Evolutionary conservation across 1,140 invertebrate species (phyloP).

Genomic region (Aphis gossypii): DNA sequence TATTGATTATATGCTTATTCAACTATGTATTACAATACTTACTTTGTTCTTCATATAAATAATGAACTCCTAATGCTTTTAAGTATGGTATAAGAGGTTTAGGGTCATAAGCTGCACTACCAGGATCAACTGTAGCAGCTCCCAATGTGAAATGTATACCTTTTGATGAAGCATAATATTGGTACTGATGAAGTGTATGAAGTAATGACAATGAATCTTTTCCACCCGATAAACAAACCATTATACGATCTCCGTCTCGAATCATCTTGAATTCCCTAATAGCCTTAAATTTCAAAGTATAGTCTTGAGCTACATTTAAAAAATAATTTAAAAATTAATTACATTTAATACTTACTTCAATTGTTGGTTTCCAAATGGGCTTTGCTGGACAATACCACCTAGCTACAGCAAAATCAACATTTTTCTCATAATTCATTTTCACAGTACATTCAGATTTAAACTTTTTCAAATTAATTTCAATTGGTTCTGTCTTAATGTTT

Average conservation of each 20-base stretch:
- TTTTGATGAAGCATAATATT: slow-evolving; percentile 77
- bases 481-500: slow-evolving; percentile 66
- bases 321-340: too few relatives aligned
- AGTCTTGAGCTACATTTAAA: background rate
- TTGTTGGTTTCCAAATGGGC: slow-evolving; percentile 79
- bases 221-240: slow-evolving; percentile 85
- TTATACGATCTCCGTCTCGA: slow-evolving; percentile 78
- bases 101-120: slow-evolving; percentile 72
- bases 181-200: slow-evolving; percentile 85
- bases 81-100: slow-evolving; percentile 75
- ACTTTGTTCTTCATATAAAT: slow-evolving; percentile 76
- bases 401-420: slow-evolving; percentile 53
- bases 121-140: slow-evolving; percentile 77
- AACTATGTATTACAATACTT: slow-evolving; percentile 31
- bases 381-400: slow-evolving; percentile 82
- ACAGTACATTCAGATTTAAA: slow-evolving; percentile 49
- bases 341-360: slow-evolving; percentile 69
- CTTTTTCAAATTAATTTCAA: slow-evolving; percentile 10
- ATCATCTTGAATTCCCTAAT: slow-evolving; percentile 88
- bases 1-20: background rate
- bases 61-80: slow-evolving; percentile 72
- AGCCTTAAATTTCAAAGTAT: slow-evolving; percentile 67
- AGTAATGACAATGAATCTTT: slow-evolving; percentile 83
- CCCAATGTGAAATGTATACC: slow-evolving; percentile 80
- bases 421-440: slow-evolving; percentile 44